A percentile compares a stretch with the other conserved stretches of the same genome.
These are phyloP conservation scores for Cynodonichthys magdalenae DNA, from an alignment of 2,797 vertebrate species.

Conservation along the genomic window DNA sequence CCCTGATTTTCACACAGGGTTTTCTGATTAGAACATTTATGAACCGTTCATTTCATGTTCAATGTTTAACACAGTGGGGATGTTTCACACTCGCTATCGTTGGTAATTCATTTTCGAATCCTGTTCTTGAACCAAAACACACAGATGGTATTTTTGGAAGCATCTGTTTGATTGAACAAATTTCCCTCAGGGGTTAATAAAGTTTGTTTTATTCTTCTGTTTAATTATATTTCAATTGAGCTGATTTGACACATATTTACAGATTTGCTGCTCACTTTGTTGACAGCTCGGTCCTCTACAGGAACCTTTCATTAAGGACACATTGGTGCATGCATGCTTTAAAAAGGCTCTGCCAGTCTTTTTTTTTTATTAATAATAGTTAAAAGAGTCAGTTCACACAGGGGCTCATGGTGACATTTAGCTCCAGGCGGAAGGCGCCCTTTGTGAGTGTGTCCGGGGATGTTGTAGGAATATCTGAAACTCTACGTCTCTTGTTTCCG, in stretches of 20 bases:
- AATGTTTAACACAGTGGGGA: neutral
- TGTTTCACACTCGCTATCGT: neutral
- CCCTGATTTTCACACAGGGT: neutral
- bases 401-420: constrained; percentile 37
- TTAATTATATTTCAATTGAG: neutral
- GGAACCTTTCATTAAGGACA: neutral
- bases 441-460: constrained; percentile 45
- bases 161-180: neutral
- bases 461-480: constrained; percentile 35
- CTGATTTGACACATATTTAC: neutral
- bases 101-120: constrained; percentile 10
- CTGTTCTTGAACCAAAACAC: neutral
- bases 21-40: neutral
- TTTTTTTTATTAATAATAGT: constrained; percentile 35
- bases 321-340: neutral
- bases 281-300: neutral
- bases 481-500: constrained; percentile 19
- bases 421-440: constrained; percentile 46
- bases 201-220: too few relatives aligned
- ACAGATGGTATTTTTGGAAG: neutral
- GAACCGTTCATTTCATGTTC: neutral
- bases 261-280: neutral
- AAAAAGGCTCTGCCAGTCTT: constrained; percentile 22
- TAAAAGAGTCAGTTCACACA: constrained; percentile 20
- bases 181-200: too few relatives aligned